Base-by-base conservation (phyloP, 2,888 invertebrate genomes). In the Drosophila neutralis region DNA sequence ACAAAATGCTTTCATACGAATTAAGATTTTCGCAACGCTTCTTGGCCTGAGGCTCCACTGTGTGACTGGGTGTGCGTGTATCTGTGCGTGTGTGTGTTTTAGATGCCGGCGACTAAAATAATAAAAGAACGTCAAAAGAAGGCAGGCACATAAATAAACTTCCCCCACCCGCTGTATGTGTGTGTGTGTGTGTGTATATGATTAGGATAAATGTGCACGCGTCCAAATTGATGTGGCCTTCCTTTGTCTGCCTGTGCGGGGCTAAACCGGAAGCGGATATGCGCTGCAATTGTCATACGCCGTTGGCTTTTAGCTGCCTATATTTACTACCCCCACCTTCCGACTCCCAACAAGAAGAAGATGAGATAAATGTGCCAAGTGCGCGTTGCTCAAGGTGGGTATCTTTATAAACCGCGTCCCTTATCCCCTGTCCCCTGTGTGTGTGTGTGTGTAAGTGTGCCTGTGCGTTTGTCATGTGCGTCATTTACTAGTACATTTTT, bases 201-300 rank as follows among this genome's bases (percentile, higher is more conserved):
- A 86, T 86, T 84, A 89, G 86, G 87, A 89, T 89, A 86, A 89
- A 89, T 86, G 86, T 87, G 82, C 84, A 85, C 78, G 84, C 83
- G 83, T 80, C 85, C 78, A 84, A 84, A 84, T 87, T 87, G 83
- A 87, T 87, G 87, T 83, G 83, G 83, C 83, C 78, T 70, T 71
- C 67, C 73, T 59, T 76, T 80, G 76, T 63, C 51, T 59, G 63
- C 18, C n/a, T 38, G 24, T 51, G 38, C 48, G 67, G 56, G 58
- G 58, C 38, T 27, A 59, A 74, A 69, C 87, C 84, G 82, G 84
- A 86, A 88, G 79, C 87, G 85, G 85, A 86, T 88, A 88, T 83
- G 84, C 87, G 85, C 89, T 86, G 85, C 89, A 88, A 88, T 86
- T 88, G 85, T 86, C 85, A 87, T 86, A 62, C 84, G 73, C 68